Percentiles rank a stretch among this genome's conserved stretches.
Conservation (phyloP, 2,888 invertebrate genomes). For the Chromoteleia sp. region DNA sequence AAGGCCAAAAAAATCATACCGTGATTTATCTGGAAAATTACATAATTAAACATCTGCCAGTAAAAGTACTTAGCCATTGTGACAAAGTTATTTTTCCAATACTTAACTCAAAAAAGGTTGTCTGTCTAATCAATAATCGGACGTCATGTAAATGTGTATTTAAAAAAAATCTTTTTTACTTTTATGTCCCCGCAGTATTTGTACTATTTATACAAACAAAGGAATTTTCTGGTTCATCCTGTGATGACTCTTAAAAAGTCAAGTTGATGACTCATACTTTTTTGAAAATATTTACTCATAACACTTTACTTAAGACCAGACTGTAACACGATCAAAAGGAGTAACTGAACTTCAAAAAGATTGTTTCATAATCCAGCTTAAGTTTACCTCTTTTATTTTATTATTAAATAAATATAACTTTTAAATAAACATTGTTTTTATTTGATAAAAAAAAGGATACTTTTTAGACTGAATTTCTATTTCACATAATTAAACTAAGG, state of each 20-base stretch:
- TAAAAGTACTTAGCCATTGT: neutral
- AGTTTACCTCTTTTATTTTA: neutral
- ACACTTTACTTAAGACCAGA: conserved; percentile 39
- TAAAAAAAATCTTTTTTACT: conserved; percentile 9
- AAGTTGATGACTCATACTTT: conserved; percentile 43
- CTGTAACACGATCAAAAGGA: conserved; percentile 30
- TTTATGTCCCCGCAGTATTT: conserved; percentile 20
- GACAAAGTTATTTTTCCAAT: neutral
- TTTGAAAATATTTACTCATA: conserved; percentile 56
- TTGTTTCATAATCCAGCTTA: neutral
- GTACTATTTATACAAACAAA: conserved; percentile 40
- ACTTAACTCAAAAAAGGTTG: neutral
- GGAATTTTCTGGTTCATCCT: conserved; percentile 39
- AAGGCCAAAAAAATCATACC: too few relatives aligned
- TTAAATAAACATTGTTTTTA: too few relatives aligned
- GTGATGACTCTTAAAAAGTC: conserved; percentile 56
- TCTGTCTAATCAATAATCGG: neutral
- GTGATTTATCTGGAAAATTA: too few relatives aligned
- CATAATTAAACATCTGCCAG: too few relatives aligned
- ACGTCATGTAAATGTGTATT: neutral
- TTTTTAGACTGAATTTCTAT: too few relatives aligned
- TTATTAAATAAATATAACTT: too few relatives aligned
- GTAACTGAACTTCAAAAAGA: conserved; percentile 14
- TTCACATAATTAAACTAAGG: too few relatives aligned
- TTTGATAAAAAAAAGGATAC: too few relatives aligned